Base-by-base conservation (phyloP, 2,113 vertebrate genomes). In the Phrynocephalus versicolor region DNA sequence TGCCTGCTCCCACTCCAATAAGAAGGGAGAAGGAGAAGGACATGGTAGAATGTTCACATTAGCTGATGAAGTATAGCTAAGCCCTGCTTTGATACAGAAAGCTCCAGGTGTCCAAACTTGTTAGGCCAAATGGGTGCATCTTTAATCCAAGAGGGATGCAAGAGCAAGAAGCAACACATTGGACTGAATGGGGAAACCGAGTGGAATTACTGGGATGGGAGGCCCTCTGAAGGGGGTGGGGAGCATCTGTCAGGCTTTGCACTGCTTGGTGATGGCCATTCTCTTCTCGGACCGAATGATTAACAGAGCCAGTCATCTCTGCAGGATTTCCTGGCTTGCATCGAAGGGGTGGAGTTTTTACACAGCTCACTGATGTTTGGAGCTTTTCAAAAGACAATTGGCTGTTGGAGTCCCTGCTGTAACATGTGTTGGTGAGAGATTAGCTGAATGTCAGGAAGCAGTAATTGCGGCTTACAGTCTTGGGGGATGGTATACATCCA, bases 151-250 rank as follows among this genome's bases (percentile, higher is more conserved):
- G 87, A 67, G 65, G 55, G 58, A 84, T 86, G 37, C 14, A 78
- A 58, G 51, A 39, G 6, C 73, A 88, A 19, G 9, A 8, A 35
- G 35, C 33, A 83, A 88, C 80, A 88, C 80, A 78, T 87, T 90
- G 89, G 90, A 82, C 84, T 0, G 41, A 77, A 33, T 82, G 85
- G 90, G 91, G 91, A 93, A 93, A 93, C 92, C 82, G 78, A 90
- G 91, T 81, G 80, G 85, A 93, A 92, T 93, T 91, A 84, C 86
- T 39, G 83, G 77, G 75, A 23, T 8, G 25, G 74, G 85, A 90
- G 77, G 88, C 70, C 86, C 71, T 1, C 74, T 90, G 91, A 91
- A 93, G 89, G 85, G 87, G 33, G 27, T 0, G 70, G 82, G 73
- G 84, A 85, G 86, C 55, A 73, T 83, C 33, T 76, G 78, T 81